Base-by-base conservation (phyloP, 2,888 invertebrate species). In the Epicampocera succincta region DNA sequence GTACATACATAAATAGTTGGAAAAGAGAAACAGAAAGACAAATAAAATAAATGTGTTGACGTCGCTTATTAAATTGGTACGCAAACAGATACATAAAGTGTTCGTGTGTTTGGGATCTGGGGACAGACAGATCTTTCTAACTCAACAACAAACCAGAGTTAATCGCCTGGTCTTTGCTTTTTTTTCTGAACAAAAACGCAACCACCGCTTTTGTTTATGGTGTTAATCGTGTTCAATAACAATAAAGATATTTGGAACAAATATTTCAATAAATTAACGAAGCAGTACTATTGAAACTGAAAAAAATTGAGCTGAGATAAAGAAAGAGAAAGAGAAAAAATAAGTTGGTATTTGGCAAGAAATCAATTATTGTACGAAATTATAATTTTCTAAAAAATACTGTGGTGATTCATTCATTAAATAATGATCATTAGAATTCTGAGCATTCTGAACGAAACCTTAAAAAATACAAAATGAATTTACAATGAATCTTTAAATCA, bases 191-290 rank as follows among this genome's bases (percentile, higher is more conserved):
- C 6, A 17, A 58, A 48, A 56, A 42, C 42, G 12, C 42, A 46
- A 52, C 40, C 42, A 52, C 40, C 42, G 72, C 19, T 60, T 61
- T 61, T 63, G 68, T 71, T 46, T 60, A 72, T 8, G 33, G 17
- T 66, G 52, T 42, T 8, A 54, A 56, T 40, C 17, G 50, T 56
- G 13, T 56, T 44, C 54, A 54, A 56, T 69, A 46, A 71, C 50
- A 17, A 66, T 52, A 71, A 38, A 71, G 58, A 29, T 13, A 44
- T 48, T 68, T 42, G 50, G 25, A 25, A 58, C 50, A n/a, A 65
- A 56, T 56, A 50, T 65, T 61, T 19, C 17, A 12, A 19, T 15
- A 25, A 2, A 50, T 38, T 42, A 52, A 52, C 9, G 4, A 56
- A 56, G 17, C 38, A 56, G 38, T 8, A 44, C 5, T 42, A 5